phyloP scores from a whole-genome alignment of 2,113 vertebrate genomes.

The Todiramphus saurophagus region DNA sequence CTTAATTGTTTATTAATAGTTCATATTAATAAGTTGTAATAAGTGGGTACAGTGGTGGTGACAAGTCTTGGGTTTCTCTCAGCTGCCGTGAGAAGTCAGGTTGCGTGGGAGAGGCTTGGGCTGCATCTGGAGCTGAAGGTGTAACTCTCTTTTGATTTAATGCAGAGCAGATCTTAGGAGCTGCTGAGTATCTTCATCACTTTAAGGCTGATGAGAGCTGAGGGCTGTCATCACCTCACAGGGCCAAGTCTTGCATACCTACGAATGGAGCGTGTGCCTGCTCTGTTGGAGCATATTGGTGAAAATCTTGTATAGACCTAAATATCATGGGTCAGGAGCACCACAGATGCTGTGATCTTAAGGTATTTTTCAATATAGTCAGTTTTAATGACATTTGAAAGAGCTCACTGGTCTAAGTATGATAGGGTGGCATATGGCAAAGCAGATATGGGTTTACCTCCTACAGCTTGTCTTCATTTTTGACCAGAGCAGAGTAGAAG shows the following conservation, averaged over 20 bases:
- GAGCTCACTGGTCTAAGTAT: constrained; percentile 12
- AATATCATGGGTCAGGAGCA: constrained; percentile 8
- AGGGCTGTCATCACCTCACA: neutral
- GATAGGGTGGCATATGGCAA: constrained; percentile 32
- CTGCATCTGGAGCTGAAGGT: neutral
- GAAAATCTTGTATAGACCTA: neutral
- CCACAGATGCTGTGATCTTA: constrained; percentile 2
- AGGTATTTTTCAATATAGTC: constrained; percentile 12
- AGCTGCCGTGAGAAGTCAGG: neutral
- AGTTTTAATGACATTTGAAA: constrained; percentile 46
- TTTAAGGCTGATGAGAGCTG: neutral
- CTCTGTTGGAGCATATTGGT: neutral
- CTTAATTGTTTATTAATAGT: neutral
- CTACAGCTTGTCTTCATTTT: neutral
- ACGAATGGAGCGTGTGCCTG: neutral
- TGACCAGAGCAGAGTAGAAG: constrained; percentile 32
- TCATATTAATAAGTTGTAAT: neutral
- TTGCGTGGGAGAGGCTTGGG: neutral
- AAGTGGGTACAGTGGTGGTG: neutral
- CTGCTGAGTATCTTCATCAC: neutral
- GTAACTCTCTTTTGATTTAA: neutral
- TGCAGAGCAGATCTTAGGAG: neutral
- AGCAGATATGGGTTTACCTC: neutral
- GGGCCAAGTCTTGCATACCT: neutral
- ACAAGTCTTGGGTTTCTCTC: neutral